Percentiles rank a stretch among this genome's conserved stretches.
Evolutionary conservation across 2,113 vertebrate genomes (phyloP).

Genomic region (Struthidea cinerea): DNA sequence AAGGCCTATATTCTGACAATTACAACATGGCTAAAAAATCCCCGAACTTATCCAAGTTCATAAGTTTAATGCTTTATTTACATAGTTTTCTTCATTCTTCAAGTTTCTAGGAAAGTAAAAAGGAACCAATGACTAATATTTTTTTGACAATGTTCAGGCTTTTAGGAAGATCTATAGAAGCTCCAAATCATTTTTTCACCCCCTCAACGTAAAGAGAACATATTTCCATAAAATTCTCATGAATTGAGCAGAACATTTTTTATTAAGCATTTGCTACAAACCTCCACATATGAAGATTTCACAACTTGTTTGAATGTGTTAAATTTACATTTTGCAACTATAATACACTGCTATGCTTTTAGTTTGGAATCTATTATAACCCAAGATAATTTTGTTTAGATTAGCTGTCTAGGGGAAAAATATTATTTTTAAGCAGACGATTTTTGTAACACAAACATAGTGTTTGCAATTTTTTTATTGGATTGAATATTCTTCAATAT

Average conservation of each 20-base stretch:
- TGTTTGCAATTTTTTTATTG: neutral
- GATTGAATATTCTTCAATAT: neutral
- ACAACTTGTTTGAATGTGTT: neutral
- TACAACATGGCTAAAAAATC: fast-evolving
- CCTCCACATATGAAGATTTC: neutral
- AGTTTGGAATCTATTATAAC: neutral
- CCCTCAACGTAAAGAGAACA: neutral
- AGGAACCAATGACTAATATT: neutral
- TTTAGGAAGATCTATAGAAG: neutral
- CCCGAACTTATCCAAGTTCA: neutral
- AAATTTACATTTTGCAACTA: neutral
- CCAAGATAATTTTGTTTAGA: neutral
- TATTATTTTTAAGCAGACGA: neutral
- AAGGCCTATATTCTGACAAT: neutral
- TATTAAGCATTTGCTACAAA: neutral
- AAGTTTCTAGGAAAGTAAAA: neutral
- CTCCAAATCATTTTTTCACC: neutral
- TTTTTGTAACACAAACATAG: neutral
- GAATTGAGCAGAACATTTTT: neutral
- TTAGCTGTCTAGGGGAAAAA: neutral
- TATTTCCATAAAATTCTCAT: neutral
- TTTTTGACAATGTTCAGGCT: neutral
- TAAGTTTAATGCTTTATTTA: neutral
- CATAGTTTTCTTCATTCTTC: neutral
- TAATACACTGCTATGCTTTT: neutral